A percentile compares a stretch with the other conserved stretches of the same genome.
Evolutionary conservation across 2,113 vertebrate species (phyloP).

Genomic region (Xerus inauris): DNA sequence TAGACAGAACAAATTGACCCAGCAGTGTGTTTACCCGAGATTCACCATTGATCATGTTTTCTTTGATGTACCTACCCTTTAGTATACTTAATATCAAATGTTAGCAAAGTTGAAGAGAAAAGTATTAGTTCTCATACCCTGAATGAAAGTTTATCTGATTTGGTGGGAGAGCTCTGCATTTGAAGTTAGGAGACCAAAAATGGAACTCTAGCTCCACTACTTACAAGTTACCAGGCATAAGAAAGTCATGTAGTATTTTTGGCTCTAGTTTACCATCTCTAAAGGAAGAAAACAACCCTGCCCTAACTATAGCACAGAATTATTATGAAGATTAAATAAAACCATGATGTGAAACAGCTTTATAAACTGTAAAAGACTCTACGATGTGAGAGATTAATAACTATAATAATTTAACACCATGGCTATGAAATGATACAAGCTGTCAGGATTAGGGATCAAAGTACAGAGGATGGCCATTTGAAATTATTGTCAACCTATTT

Average conservation of each 20-base stretch:
- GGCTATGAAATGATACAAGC: background rate
- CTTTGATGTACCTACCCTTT: background rate
- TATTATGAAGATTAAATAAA: background rate
- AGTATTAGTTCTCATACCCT: background rate
- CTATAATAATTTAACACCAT: background rate
- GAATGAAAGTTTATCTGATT: background rate
- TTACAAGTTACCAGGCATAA: background rate
- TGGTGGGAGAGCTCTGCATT: background rate
- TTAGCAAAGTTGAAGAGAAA: conserved; percentile 28
- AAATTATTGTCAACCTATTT: conserved; percentile 35
- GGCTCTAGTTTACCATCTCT: background rate
- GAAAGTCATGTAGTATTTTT: background rate
- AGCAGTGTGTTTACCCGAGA: conserved; percentile 56
- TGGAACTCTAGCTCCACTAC: background rate
- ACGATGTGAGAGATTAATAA: background rate
- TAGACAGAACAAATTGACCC: conserved; percentile 61
- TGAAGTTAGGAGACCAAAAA: background rate
- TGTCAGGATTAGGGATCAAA: conserved; percentile 12
- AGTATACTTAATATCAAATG: background rate
- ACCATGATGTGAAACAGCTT: background rate
- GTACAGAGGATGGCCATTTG: background rate
- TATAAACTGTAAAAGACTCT: background rate
- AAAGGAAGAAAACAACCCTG: background rate
- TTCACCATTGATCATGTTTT: background rate
- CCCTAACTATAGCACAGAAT: background rate